Conservation (phyloP, 2,113 vertebrate genomes). For the Pteruthius melanotis region DNA sequence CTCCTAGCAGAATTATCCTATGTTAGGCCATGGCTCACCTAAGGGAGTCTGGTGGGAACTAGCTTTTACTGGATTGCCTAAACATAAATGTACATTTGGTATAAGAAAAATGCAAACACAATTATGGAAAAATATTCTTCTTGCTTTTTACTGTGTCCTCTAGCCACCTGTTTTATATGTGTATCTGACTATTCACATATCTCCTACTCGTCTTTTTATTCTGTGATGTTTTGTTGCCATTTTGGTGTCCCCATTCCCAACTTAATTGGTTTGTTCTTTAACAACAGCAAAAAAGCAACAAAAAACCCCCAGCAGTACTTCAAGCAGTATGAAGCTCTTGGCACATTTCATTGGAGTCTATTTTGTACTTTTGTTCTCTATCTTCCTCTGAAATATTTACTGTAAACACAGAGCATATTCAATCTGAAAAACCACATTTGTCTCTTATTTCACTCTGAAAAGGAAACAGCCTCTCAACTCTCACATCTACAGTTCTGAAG, state of each 20-base stretch:
- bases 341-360: not conserved
- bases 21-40: not conserved
- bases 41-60: not conserved
- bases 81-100: not conserved
- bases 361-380: constrained; percentile 4
- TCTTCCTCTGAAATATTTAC: constrained; percentile 19
- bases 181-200: not conserved
- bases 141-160: not conserved
- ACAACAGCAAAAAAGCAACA: not conserved
- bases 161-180: not conserved
- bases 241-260: not conserved
- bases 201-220: not conserved
- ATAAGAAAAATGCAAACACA: not conserved
- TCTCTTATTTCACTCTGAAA: constrained; percentile 14
- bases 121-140: not conserved
- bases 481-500: not conserved
- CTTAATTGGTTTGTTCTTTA: not conserved
- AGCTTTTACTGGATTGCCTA: not conserved
- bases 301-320: not conserved
- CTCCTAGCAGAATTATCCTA: not conserved
- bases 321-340: not conserved
- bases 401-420: not conserved
- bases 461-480: not conserved
- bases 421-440: not conserved
- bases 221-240: not conserved